Evolutionary conservation across 2,113 vertebrate genomes (phyloP).

Genomic region (Ceyx margarethae): DNA sequence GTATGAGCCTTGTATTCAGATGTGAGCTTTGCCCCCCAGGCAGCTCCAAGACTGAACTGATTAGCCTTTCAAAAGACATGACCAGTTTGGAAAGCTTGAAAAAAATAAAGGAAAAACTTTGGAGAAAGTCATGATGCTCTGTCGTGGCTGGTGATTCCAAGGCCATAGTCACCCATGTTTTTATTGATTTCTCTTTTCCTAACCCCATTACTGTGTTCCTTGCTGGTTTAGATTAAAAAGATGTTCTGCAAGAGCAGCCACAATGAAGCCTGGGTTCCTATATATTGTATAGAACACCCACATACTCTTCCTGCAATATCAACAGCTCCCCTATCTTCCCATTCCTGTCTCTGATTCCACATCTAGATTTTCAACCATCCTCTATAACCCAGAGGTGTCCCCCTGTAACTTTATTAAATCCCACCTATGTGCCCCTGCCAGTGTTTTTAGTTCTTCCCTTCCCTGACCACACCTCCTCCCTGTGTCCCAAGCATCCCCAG

Average conservation of each 20-base stretch:
- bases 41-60: conserved; percentile 34
- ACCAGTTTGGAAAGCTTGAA: neutral
- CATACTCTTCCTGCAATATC: neutral
- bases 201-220: neutral
- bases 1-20: conserved; percentile 56
- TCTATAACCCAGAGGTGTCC: neutral
- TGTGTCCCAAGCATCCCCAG: neutral
- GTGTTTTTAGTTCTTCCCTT: neutral
- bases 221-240: conserved; percentile 34
- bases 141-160: conserved; percentile 17
- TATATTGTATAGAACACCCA: neutral
- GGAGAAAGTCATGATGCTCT: conserved; percentile 16
- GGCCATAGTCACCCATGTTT: conserved; percentile 3
- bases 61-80: conserved; percentile 38
- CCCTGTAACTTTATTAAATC: neutral
- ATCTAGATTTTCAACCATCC: neutral
- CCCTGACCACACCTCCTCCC: neutral
- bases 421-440: too few species aligned
- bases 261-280: neutral
- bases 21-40: conserved; percentile 51
- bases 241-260: neutral
- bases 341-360: neutral
- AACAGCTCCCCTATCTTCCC: neutral
- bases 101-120: conserved; percentile 2
- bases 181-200: conserved; percentile 36